Base-by-base conservation (phyloP, 53 echinoderm and acorn worm species). In the Paracentrotus lividus region DNA sequence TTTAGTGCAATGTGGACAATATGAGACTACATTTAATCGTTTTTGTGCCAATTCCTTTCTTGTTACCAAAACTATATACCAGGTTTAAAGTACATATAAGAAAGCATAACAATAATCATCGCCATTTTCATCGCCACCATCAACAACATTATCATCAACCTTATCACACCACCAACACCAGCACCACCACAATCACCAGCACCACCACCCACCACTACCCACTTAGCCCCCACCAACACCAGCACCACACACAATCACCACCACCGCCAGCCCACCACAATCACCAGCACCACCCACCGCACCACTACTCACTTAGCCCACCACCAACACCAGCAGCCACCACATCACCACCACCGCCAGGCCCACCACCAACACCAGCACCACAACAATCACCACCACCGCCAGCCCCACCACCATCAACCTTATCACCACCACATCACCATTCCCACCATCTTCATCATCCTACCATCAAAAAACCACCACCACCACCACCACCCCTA, bases 401-500 rank as follows among this genome's bases (percentile, higher is more conserved):
- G 34, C 9, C 26, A 69, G 21, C 16, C 2, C 0, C 59, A 59
- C 20, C 59, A 76, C 47, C 23, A 44, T 44, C 8, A 84, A 34
- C 24, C 20, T 84, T 10, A 84, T 84, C 49, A 84, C 1, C 78
- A 78, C 44, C 43, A 55, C 87, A 56, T 54, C 26, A 86, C 10
- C 55, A 87, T 87, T 58, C 55, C 27, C 56, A 54, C 27, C 32
- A 86, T 86, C 87, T n/a, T 86, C 87, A 27, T 86, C 31, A 7
- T 86, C 87, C 51, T 51, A 85, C 24, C 16, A 85, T 14, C 65
- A 24, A 65, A 10, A 27, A 65, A n/a, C 65, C 5, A 53, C 58
- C 88, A 34, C 24, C 23, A 12, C 4, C 86, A 6, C 29, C 10
- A 29, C 54, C 49, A 14, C 55, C 32, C 14, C 34, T 40, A 60